phyloP scores from a whole-genome alignment of 92 coral and sea anemone species.

The Umimayanthus kanabou region DNA sequence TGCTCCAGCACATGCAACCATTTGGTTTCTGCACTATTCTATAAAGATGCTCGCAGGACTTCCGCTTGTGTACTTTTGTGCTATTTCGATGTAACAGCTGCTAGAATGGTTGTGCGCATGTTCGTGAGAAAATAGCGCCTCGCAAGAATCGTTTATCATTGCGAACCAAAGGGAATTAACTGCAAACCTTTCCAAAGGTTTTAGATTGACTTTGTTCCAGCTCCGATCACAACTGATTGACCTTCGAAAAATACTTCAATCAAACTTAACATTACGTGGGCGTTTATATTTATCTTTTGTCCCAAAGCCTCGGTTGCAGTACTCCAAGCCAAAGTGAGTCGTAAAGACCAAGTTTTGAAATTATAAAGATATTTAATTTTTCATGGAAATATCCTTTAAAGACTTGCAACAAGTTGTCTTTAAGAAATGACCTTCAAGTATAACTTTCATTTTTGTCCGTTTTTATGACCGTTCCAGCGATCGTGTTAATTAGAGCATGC shows the following conservation, averaged over 20 bases:
- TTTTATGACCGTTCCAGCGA: too few relatives aligned
- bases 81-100: too few relatives aligned
- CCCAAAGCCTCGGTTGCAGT: too few relatives aligned
- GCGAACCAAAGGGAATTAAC: background rate
- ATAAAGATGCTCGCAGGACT: too few relatives aligned
- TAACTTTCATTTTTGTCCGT: too few relatives aligned
- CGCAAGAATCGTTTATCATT: background rate
- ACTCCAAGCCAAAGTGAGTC: background rate
- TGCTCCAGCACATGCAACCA: too few relatives aligned
- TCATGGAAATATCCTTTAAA: too few relatives aligned
- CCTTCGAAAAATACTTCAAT: background rate
- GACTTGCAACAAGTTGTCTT: background rate
- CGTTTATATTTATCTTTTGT: background rate
- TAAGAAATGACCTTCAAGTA: background rate
- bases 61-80: too few relatives aligned
- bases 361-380: too few relatives aligned
- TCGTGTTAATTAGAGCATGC: too few relatives aligned
- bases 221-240: background rate
- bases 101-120: background rate
- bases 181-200: background rate
- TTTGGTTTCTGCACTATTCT: too few relatives aligned
- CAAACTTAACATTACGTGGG: background rate
- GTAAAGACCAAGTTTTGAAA: background rate
- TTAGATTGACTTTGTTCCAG: background rate
- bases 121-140: background rate